Conservation (phyloP, 2,797 vertebrate genomes). For the Macrochelys suwanniensis region DNA sequence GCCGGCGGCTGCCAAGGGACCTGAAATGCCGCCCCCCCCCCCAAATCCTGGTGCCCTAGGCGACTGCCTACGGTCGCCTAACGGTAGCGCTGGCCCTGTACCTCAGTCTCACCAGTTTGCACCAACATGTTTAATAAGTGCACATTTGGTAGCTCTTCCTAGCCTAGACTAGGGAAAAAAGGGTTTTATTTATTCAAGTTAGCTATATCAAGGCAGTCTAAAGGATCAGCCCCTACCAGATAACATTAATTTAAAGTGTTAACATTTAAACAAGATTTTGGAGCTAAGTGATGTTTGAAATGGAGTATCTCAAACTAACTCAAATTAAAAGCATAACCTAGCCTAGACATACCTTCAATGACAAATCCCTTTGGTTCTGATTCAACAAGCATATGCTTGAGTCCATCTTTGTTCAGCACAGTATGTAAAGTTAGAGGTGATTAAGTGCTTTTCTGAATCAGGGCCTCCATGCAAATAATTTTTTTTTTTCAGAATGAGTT, state of each 20-base stretch:
- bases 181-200: background rate
- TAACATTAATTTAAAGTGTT: background rate
- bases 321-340: background rate
- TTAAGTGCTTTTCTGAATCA: background rate
- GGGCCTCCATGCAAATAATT: background rate
- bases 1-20: too few species aligned
- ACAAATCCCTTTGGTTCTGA: fast-evolving
- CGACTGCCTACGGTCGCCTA: too few species aligned
- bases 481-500: background rate
- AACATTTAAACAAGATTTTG: background rate
- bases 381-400: background rate
- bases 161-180: background rate
- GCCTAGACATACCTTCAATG: background rate
- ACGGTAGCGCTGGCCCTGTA: background rate
- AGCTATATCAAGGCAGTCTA: background rate
- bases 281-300: background rate
- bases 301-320: background rate
- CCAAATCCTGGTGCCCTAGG: too few species aligned
- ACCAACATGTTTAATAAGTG: background rate
- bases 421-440: background rate
- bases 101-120: fast-evolving
- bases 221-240: background rate
- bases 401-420: background rate
- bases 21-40: too few species aligned
- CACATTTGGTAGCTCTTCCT: background rate